A percentile compares a stretch with the other conserved stretches of the same genome.
These are phyloP conservation scores for Gavia stellata DNA, from an alignment of 2,113 vertebrate genomes.

Conservation along the genomic window DNA sequence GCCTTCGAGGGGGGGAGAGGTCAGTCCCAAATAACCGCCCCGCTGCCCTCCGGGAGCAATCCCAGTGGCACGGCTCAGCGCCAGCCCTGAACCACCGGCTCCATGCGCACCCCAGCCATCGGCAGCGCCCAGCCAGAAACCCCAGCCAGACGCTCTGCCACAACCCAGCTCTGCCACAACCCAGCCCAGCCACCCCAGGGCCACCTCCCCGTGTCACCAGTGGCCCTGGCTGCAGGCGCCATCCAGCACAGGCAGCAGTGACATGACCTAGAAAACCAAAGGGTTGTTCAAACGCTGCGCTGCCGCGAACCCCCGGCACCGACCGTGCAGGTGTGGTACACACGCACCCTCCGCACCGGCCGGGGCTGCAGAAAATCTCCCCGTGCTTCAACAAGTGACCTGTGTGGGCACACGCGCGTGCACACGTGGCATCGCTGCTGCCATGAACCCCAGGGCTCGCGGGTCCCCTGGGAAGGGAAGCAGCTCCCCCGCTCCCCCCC, in stretches of 20 bases:
- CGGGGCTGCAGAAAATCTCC: not conserved
- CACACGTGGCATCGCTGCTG: not conserved
- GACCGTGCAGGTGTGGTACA: not conserved
- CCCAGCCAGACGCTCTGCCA: fast-evolving
- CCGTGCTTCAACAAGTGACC: constrained; percentile 12
- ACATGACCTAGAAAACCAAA: constrained; percentile 50
- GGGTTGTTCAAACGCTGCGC: not conserved
- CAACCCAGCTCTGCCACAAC: not conserved
- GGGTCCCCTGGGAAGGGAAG: not conserved
- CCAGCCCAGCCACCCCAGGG: not conserved
- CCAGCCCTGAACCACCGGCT: fast-evolving
- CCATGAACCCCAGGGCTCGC: fast-evolving
- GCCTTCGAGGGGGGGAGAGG: not conserved
- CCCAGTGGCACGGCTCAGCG: fast-evolving
- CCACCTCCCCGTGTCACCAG: not conserved
- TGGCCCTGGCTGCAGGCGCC: not conserved
- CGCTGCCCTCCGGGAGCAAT: fast-evolving
- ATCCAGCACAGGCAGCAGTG: not conserved
- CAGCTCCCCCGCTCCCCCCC: not conserved
- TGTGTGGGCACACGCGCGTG: not conserved
- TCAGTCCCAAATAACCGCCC: fast-evolving
- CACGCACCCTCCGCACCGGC: not conserved
- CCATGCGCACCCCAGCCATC: fast-evolving
- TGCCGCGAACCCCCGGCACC: not conserved
- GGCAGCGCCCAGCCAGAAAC: fast-evolving